These are phyloP conservation scores for Poeciliopsis turrubarensis DNA, from an alignment of 2,113 vertebrate genomes.

Conservation along the genomic window DNA sequence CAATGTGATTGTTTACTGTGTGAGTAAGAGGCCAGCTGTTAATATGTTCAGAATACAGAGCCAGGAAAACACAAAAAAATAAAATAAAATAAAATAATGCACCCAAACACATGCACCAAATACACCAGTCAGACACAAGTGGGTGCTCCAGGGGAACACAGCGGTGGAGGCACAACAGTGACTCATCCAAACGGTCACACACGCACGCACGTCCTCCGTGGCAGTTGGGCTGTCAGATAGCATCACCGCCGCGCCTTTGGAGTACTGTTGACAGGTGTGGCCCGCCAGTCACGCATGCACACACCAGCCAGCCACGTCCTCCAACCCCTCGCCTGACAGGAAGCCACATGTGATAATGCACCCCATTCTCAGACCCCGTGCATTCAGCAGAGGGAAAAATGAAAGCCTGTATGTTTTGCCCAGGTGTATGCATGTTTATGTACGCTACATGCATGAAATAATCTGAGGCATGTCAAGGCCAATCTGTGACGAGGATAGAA, in stretches of 20 bases:
- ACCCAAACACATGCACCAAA: slow-evolving; percentile 43
- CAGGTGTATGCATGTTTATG: slow-evolving; percentile 12
- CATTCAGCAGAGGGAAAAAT: slow-evolving; percentile 28
- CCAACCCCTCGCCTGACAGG: slow-evolving; percentile 57
- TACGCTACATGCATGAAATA: slow-evolving; percentile 1
- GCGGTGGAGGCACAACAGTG: slow-evolving; percentile 71
- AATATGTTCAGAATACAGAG: slow-evolving; percentile 64
- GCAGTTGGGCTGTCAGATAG: slow-evolving; percentile 72
- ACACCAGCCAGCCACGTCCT: slow-evolving; percentile 64
- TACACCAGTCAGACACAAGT: slow-evolving; percentile 71
- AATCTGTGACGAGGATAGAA: neutral
- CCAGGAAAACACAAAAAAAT: slow-evolving; percentile 24
- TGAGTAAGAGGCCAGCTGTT: slow-evolving; percentile 75
- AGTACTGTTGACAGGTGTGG: slow-evolving; percentile 78
- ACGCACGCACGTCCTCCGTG: slow-evolving; percentile 51
- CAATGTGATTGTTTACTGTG: slow-evolving; percentile 68
- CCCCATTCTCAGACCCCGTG: slow-evolving; percentile 13
- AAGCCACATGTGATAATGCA: slow-evolving; percentile 61
- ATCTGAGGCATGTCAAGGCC: slow-evolving; percentile 36
- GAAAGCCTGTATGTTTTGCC: slow-evolving; percentile 28
- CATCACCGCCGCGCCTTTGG: slow-evolving; percentile 67
- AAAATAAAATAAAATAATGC: slow-evolving; percentile 11
- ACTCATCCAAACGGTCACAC: slow-evolving; percentile 74
- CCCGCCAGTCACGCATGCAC: slow-evolving; percentile 73
- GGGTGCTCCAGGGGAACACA: slow-evolving; percentile 68